phyloP scores from a whole-genome alignment of 2,888 invertebrate genomes.

The Andrena chrysosceles region DNA sequence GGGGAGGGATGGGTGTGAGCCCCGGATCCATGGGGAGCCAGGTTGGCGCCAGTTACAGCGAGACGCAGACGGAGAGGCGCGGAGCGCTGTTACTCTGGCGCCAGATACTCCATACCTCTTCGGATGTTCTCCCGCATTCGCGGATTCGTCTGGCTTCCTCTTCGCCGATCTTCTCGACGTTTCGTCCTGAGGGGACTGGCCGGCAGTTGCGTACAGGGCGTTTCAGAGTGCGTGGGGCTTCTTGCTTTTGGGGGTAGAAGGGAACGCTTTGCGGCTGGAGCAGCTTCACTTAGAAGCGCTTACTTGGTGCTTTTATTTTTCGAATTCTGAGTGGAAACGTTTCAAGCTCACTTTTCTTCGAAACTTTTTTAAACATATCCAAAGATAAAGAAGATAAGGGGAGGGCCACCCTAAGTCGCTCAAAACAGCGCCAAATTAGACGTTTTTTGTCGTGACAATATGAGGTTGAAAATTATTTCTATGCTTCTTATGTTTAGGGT shows the following conservation, averaged over 20 bases:
- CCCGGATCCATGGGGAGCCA: slow-evolving; percentile 62
- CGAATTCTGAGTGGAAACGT: too few species aligned
- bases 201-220: slow-evolving; percentile 19
- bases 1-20: slow-evolving; percentile 14
- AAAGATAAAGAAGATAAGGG: too few species aligned
- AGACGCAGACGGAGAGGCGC: slow-evolving; percentile 78
- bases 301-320: too few species aligned
- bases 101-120: slow-evolving; percentile 68
- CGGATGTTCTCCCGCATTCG: slow-evolving; percentile 21
- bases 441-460: too few species aligned
- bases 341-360: too few species aligned
- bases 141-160: slow-evolving; percentile 16
- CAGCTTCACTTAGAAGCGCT: too few species aligned
- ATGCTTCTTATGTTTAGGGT: too few species aligned
- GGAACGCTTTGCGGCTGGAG: neutral
- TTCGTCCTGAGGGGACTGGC: slow-evolving; percentile 18
- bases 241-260: neutral
- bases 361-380: too few species aligned
- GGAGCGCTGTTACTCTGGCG: slow-evolving; percentile 75
- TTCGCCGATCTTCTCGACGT: slow-evolving; percentile 25
- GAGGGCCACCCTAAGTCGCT: too few species aligned
- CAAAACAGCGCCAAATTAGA: too few species aligned
- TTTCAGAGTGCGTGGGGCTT: neutral
- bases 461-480: too few species aligned
- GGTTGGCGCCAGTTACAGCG: slow-evolving; percentile 78